Percentiles rank a stretch among this genome's conserved stretches.
These are phyloP conservation scores for Drosophila pandora DNA, from an alignment of 1,140 invertebrate genomes.

Conservation along the genomic window DNA sequence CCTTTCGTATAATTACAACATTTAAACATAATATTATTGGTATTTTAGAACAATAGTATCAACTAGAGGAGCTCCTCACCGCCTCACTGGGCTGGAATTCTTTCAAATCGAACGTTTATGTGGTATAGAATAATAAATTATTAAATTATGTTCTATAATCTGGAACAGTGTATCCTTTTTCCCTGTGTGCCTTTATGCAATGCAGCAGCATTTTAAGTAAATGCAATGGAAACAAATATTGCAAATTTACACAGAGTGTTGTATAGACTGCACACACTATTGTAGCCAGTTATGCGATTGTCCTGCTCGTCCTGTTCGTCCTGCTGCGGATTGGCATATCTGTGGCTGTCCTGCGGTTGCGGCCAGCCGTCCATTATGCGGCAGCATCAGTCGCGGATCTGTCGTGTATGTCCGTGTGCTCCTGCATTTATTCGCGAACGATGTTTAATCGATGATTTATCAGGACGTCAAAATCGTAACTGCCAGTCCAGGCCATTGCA, in stretches of 20 bases:
- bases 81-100: no score
- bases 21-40: no score
- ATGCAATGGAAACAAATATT: constrained; percentile 80
- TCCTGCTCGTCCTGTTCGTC: constrained; percentile 9
- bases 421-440: constrained; percentile 48
- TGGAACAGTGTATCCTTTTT: constrained; percentile 1
- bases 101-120: no score
- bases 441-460: constrained; percentile 28
- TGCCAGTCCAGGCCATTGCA: neutral
- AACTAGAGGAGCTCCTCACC: no score
- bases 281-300: constrained; percentile 15
- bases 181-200: constrained; percentile 11
- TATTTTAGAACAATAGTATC: no score
- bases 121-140: no score
- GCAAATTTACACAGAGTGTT: constrained; percentile 59
- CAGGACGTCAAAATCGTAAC: constrained; percentile 1
- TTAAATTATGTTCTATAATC: neutral
- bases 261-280: constrained; percentile 17
- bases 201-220: constrained; percentile 64
- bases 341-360: constrained; percentile 42
- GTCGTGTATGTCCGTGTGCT: constrained; percentile 12
- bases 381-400: constrained; percentile 38
- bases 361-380: constrained; percentile 55
- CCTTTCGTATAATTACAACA: no score
- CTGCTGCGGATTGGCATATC: constrained; percentile 27